Conservation (phyloP, 2,797 vertebrate species). For the Enteromius argenteus region DNA sequence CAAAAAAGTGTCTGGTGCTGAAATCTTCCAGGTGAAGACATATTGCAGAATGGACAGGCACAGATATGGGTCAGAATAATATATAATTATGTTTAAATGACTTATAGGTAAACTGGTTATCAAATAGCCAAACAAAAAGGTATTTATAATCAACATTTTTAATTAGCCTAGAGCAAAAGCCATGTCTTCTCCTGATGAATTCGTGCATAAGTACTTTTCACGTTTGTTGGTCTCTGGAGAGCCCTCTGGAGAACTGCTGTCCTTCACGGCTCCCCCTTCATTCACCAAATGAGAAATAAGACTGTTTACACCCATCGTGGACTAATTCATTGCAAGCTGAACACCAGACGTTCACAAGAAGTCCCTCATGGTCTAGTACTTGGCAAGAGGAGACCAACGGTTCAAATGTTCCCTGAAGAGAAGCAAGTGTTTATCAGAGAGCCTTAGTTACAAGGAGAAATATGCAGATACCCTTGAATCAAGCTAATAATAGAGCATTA, state of each 20-base stretch:
- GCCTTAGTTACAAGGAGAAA: background rate
- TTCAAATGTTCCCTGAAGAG: slow-evolving; percentile 32
- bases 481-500: slow-evolving; percentile 15
- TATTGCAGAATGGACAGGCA: background rate
- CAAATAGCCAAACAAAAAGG: background rate
- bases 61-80: slow-evolving; percentile 8
- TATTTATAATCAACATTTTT: slow-evolving; percentile 40
- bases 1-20: background rate
- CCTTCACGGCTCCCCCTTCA: slow-evolving; percentile 17
- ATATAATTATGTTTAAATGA: background rate
- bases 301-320: slow-evolving; percentile 39
- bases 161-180: slow-evolving; percentile 27
- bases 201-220: slow-evolving; percentile 37
- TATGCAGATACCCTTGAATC: slow-evolving; percentile 12
- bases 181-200: slow-evolving; percentile 30
- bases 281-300: slow-evolving; percentile 17
- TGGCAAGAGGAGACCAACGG: background rate
- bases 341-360: slow-evolving; percentile 4
- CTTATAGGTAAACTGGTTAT: background rate
- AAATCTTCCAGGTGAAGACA: no score
- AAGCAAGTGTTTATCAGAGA: slow-evolving; percentile 24
- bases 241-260: slow-evolving; percentile 30
- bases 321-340: slow-evolving; percentile 39
- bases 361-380: slow-evolving; percentile 34
- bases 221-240: slow-evolving; percentile 33